A percentile compares a stretch with the other conserved stretches of the same genome.
phyloP scores from a whole-genome alignment of 2,797 vertebrate genomes.

The Eulemur albifrons region DNA sequence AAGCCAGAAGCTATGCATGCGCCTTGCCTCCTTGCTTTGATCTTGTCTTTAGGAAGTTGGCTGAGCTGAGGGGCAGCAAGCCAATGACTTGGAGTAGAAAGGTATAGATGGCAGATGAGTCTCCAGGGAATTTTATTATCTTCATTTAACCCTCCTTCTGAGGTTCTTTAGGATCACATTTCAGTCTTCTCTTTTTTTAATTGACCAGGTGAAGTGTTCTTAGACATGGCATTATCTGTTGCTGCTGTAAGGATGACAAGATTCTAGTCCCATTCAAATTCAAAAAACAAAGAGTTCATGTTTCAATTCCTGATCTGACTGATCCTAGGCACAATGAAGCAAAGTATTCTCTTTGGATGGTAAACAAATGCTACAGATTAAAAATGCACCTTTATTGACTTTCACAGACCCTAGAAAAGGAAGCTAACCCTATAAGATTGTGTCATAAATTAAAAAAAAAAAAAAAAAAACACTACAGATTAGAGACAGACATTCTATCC shows the following conservation, averaged over 20 bases:
- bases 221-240: conserved; percentile 27
- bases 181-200: conserved; percentile 50
- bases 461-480: neutral
- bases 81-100: conserved; percentile 42
- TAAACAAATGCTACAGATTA: neutral
- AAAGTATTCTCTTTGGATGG: neutral
- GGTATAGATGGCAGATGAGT: conserved; percentile 15
- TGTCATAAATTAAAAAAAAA: neutral
- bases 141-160: conserved; percentile 11
- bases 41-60: conserved; percentile 60
- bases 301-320: conserved; percentile 20
- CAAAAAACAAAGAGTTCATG: conserved; percentile 14
- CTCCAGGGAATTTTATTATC: conserved; percentile 54
- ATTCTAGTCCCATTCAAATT: neutral
- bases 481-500: neutral
- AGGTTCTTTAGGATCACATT: conserved; percentile 20
- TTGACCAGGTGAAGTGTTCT: conserved; percentile 41
- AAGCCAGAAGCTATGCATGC: neutral
- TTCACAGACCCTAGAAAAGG: neutral
- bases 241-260: neutral
- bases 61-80: neutral
- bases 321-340: neutral
- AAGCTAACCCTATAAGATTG: neutral
- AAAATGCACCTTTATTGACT: neutral
- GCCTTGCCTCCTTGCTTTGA: neutral